Base-by-base conservation (phyloP, 2,113 vertebrate genomes). In the Muntiacus reevesi region DNA sequence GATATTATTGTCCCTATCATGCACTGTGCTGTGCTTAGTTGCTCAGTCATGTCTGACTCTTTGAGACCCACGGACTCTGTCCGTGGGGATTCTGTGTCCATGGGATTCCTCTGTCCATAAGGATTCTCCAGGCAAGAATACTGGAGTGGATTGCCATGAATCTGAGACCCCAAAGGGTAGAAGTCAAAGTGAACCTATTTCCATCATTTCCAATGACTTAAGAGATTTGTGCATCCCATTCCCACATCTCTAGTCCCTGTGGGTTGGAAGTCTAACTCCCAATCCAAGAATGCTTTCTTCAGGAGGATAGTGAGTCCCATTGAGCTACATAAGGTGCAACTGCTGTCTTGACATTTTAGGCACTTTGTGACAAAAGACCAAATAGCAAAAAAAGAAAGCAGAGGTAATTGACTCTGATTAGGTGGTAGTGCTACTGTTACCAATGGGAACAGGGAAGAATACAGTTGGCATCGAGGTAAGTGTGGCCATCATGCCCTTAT, bases 1-100 rank as follows among this genome's bases (percentile, higher is more conserved):
- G 67, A 71, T 23, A 71, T 40, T 40, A 13, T 71, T 40, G 67
- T 23, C 67, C 67, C n/a, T 71, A 23, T 40, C n/a, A 40, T 40
- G 67, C 5, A 1, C 67, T 6, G 67, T 12, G 67, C 67, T 40
- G 5, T 40, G 67, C 67, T 40, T 40, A 71, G n/a, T 40, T 19
- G 12, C n/a, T 40, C 19, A 40, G 67, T 23, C n/a, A 0, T 71
- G n/a, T 23, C n/a, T 23, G 67, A 23, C 36, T 71, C 19, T 71
- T 40, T 71, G 67, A 0, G 0, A 40, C 2, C 67, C 67, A 23
- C 23, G 67, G 40, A 21, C 67, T 40, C n/a, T 71, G 67, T 13
- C n/a, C 19, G 0, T 6, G 67, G 19, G 19, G 67, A 13, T 71
- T 13, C 67, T 40, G 19, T 13, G 2, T 12, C 67, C 67, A 40